These are phyloP conservation scores for Zaprionus bogoriensis DNA, from an alignment of 2,888 invertebrate genomes.

Conservation along the genomic window DNA sequence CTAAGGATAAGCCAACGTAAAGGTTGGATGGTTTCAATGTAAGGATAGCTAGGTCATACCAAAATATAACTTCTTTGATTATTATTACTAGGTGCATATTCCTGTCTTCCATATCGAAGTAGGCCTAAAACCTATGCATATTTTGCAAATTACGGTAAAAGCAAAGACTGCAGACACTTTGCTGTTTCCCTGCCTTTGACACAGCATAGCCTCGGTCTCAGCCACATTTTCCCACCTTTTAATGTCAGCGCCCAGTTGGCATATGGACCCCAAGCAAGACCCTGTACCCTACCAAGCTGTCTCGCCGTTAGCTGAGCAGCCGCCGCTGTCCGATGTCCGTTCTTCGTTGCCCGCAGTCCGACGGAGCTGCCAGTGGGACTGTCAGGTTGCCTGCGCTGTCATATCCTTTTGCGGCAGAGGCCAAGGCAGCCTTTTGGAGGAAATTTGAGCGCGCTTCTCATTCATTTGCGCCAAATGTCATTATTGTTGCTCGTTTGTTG, in stretches of 20 bases:
- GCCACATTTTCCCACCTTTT: constrained; percentile 83
- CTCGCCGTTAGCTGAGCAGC: constrained; percentile 10
- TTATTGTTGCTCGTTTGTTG: constrained; percentile 78
- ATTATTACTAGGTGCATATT: no score
- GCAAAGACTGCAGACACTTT: no score
- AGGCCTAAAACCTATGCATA: no score
- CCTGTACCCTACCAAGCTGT: constrained; percentile 3
- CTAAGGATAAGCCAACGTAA: no score
- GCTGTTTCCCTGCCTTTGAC: no score
- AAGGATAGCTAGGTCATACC: no score
- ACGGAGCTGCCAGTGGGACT: constrained; percentile 32
- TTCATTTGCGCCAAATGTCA: constrained; percentile 79
- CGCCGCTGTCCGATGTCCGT: constrained; percentile 35
- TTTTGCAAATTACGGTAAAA: no score
- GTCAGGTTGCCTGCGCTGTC: constrained; percentile 63
- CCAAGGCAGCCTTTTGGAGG: constrained; percentile 21
- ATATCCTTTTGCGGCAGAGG: constrained; percentile 70
- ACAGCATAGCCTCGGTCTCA: no score
- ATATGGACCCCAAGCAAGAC: constrained; percentile 34
- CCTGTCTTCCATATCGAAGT: no score
- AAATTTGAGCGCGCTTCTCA: constrained; percentile 69
- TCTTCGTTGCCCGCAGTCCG: no score
- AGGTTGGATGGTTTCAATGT: no score
- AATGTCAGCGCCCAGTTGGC: constrained; percentile 73
- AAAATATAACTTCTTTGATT: no score